Percentiles rank a stretch among this genome's conserved stretches.
These are phyloP conservation scores for Corythaixoides concolor DNA, from an alignment of 2,113 vertebrate species.

Conservation along the genomic window DNA sequence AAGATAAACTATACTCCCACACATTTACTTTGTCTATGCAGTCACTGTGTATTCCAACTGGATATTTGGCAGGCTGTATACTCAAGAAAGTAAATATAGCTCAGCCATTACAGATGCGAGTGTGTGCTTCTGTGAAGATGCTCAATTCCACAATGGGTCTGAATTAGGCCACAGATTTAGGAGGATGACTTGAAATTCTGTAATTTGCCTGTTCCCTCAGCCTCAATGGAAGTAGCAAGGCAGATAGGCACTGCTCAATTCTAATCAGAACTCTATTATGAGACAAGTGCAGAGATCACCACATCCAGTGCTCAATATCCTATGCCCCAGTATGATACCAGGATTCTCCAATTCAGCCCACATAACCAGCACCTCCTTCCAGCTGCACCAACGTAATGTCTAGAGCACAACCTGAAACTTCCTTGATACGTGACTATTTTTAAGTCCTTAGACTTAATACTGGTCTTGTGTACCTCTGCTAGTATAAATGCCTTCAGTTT, in stretches of 20 bases:
- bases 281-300: not conserved
- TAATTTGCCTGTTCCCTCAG: not conserved
- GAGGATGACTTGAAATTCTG: not conserved
- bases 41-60: not conserved
- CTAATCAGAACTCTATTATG: slow-evolving; percentile 5
- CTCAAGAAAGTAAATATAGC: not conserved
- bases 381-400: not conserved
- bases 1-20: not conserved
- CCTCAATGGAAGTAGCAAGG: not conserved
- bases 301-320: not conserved
- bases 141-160: not conserved
- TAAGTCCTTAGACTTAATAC: not conserved
- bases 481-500: not conserved
- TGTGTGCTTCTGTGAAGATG: not conserved
- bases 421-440: not conserved
- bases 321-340: not conserved
- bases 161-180: not conserved
- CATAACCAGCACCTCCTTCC: not conserved
- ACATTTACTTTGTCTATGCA: not conserved
- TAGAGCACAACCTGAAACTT: not conserved
- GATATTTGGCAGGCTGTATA: not conserved
- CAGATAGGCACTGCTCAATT: not conserved
- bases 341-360: not conserved
- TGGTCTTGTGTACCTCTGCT: not conserved
- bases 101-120: not conserved